Evolutionary conservation across 2,888 invertebrate species (phyloP), one percentile per base, ranked within the genome.

Genomic region (Nemotelus pantherinus): DNA sequence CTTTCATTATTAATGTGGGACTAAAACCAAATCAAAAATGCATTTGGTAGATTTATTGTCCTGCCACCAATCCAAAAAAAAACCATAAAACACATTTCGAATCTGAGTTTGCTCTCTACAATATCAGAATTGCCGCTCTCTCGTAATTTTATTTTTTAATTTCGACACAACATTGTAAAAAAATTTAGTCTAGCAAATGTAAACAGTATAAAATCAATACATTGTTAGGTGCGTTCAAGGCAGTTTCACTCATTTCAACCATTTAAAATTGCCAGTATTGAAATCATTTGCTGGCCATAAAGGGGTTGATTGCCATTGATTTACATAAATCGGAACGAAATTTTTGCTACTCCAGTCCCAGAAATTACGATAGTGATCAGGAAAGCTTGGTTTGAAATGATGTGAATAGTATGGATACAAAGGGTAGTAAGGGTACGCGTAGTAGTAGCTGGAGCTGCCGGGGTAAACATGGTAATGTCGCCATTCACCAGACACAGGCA

Each of bases 381-480:
- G 72, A 72, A 39, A 44, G 47, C 72, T 72, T 10, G 72, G 55
- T 58, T 41, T 58, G 25, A 72, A 72, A 47, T 45, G n/a, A n/a
- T 65, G 43, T 43, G 55, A 44, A 44, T 41, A 44, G 55, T 53
- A 6, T 3, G 55, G 43, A 55, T 10, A 6, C 10, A 39, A 44
- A 47, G n/a, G n/a, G 6, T 6, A 1, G 25, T n/a, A 48, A 6
- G 25, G 43, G 55, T 70, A 25, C 1, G 25, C 25, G 25, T 25
- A 25, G 25, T 25, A 25, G 25, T 25, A 25, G 25, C 25, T 25
- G 25, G 25, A 25, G 25, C 25, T 25, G 25, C 25, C 25, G 25
- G 25, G 25, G 25, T 25, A 25, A 25, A 25, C 25, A 25, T 25
- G 25, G 25, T 25, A 25, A 25, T 25, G 25, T 25, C 25, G 25